phyloP scores from a whole-genome alignment of 2,888 invertebrate species.

The Magallana nippona region DNA sequence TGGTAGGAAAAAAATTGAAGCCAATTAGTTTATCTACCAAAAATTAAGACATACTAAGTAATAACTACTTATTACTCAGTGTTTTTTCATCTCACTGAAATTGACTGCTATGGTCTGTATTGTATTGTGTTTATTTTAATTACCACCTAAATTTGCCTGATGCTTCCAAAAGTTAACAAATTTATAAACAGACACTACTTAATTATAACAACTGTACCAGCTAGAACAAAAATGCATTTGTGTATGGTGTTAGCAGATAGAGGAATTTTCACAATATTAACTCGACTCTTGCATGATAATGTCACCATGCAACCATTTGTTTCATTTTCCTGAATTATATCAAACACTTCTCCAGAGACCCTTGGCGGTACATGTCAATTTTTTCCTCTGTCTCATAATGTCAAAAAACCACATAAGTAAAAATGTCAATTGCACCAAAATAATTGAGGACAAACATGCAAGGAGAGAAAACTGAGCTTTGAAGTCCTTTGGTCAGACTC shows the following conservation, averaged over 20 bases:
- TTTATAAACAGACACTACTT: too few species aligned
- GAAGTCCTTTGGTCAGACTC: neutral
- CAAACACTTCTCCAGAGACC: constrained; percentile 1
- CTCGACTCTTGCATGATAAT: neutral
- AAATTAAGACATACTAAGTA: too few species aligned
- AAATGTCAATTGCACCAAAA: constrained; percentile 12
- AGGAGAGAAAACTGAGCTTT: constrained; percentile 3
- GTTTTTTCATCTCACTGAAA: too few species aligned
- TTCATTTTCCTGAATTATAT: neutral
- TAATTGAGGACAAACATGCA: constrained; percentile 9
- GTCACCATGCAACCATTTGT: constrained; percentile 5
- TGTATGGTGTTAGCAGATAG: neutral
- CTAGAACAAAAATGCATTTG: too few species aligned
- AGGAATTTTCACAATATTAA: neutral
- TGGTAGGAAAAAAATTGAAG: too few species aligned
- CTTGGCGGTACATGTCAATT: neutral
- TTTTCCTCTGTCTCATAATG: neutral
- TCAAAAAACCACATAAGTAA: constrained; percentile 24
- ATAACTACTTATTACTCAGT: too few species aligned
- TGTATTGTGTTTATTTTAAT: too few species aligned
- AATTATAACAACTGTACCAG: too few species aligned
- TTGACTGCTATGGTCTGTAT: too few species aligned
- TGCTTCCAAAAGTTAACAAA: too few species aligned
- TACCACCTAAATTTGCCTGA: too few species aligned
- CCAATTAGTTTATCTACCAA: too few species aligned